Conservation (phyloP, 2,113 vertebrate genomes). For the Spermophilus dauricus region DNA sequence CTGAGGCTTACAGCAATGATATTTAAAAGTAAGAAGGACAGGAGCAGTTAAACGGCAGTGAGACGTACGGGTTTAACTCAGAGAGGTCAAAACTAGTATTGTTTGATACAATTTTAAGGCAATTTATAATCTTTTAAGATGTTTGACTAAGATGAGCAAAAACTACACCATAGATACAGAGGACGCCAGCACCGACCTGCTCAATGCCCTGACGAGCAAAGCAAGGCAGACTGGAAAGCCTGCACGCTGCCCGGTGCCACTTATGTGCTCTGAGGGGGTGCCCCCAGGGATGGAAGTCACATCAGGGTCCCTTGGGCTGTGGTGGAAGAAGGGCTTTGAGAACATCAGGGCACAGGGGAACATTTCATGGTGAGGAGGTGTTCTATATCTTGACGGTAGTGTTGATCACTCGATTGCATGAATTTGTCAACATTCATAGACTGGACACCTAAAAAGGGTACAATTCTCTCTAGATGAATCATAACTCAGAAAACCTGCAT, state of each 20-base stretch:
- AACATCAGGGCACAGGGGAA: too few relatives aligned
- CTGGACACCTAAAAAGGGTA: neutral
- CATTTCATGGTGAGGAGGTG: neutral
- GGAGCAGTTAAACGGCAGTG: neutral
- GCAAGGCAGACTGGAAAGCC: neutral
- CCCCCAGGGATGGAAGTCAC: neutral
- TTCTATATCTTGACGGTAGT: neutral
- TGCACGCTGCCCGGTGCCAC: neutral
- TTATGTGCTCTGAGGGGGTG: fast-evolving
- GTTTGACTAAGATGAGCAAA: neutral
- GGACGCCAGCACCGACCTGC: neutral
- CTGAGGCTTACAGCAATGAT: too few relatives aligned
- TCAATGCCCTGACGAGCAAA: neutral
- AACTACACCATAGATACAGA: too few relatives aligned
- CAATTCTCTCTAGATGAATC: neutral
- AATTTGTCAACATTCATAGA: neutral
- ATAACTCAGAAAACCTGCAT: neutral
- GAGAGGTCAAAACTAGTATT: neutral
- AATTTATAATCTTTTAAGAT: neutral
- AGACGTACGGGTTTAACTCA: neutral
- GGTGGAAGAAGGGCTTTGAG: neutral
- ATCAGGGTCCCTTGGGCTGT: neutral
- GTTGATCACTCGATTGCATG: too few relatives aligned
- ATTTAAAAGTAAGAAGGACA: neutral
- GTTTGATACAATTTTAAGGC: neutral